Percentiles rank a stretch among this genome's conserved stretches.
Conservation (phyloP, 2,113 vertebrate genomes). For the Notarius lentiginosus region DNA sequence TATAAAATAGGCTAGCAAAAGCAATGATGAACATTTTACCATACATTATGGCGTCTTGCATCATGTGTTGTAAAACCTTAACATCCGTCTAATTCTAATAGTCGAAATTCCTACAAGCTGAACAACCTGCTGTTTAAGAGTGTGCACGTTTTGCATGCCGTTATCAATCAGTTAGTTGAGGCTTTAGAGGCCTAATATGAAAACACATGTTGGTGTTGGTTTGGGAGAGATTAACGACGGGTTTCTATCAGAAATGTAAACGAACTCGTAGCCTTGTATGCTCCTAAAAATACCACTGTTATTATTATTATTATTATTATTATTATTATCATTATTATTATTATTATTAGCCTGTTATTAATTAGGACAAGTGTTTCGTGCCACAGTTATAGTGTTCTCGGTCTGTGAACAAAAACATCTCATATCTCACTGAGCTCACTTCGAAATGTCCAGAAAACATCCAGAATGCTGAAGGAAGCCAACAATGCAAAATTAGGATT, state of each 20-base stretch:
- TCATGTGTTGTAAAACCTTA: neutral
- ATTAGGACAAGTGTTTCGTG: neutral
- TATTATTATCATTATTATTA: neutral
- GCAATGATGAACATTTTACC: neutral
- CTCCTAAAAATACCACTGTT: neutral
- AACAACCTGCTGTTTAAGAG: conserved; percentile 12
- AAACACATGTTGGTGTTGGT: conserved; percentile 15
- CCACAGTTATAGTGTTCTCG: conserved; percentile 17
- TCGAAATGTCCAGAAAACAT: neutral
- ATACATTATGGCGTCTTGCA: neutral
- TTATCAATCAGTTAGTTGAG: conserved; percentile 44
- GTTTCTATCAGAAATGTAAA: conserved; percentile 26
- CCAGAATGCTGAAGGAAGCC: neutral
- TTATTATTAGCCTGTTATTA: too few relatives aligned
- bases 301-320: neutral
- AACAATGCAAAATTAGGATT: neutral
- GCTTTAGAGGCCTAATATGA: conserved; percentile 14
- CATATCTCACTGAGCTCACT: neutral
- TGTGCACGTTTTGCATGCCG: conserved; percentile 26
- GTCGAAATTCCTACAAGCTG: neutral
- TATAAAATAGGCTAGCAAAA: neutral
- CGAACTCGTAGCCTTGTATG: neutral
- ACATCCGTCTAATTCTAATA: neutral
- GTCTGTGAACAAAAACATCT: conserved; percentile 30
- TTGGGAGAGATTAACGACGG: conserved; percentile 9